Evolutionary conservation across 2,797 vertebrate genomes (phyloP).

Genomic region (Dryobates pubescens): DNA sequence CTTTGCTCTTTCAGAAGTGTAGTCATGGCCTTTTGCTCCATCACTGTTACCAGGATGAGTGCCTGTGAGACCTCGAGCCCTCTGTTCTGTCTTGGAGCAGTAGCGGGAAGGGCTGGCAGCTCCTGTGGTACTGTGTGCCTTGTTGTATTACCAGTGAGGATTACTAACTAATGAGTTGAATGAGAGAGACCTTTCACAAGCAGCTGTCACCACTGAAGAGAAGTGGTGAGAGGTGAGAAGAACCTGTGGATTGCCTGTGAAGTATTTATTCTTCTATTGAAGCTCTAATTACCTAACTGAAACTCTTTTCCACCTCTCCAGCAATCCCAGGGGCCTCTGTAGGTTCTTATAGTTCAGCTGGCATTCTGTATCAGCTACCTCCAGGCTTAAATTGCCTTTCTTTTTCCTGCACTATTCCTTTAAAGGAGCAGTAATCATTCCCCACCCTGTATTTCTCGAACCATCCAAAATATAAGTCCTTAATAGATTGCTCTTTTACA

Average conservation of each 20-base stretch:
- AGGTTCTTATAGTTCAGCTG: constrained; percentile 50
- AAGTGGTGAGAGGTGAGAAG: constrained; percentile 44
- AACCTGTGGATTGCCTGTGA: constrained; percentile 59
- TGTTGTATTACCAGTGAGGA: neutral
- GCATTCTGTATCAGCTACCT: constrained; percentile 34
- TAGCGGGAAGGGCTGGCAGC: neutral
- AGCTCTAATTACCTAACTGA: constrained; percentile 58
- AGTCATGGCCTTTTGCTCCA: neutral
- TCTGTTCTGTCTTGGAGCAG: rapidly evolving
- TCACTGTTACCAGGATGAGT: neutral
- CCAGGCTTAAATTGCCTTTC: constrained; percentile 46
- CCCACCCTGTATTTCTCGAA: neutral
- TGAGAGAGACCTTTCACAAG: constrained; percentile 42
- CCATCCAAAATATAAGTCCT: neutral
- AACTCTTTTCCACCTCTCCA: constrained; percentile 40
- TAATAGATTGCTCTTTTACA: neutral
- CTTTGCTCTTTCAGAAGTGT: neutral
- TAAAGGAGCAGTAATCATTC: constrained; percentile 42
- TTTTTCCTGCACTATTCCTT: constrained; percentile 10
- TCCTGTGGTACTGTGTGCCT: neutral
- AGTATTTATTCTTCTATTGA: constrained; percentile 58
- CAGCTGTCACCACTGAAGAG: constrained; percentile 56
- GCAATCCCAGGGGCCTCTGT: constrained; percentile 26
- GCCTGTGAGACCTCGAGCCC: rapidly evolving
- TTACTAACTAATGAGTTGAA: constrained; percentile 40